These are phyloP conservation scores for Morpho achilles DNA, from an alignment of 2,888 invertebrate genomes.

Conservation along the genomic window DNA sequence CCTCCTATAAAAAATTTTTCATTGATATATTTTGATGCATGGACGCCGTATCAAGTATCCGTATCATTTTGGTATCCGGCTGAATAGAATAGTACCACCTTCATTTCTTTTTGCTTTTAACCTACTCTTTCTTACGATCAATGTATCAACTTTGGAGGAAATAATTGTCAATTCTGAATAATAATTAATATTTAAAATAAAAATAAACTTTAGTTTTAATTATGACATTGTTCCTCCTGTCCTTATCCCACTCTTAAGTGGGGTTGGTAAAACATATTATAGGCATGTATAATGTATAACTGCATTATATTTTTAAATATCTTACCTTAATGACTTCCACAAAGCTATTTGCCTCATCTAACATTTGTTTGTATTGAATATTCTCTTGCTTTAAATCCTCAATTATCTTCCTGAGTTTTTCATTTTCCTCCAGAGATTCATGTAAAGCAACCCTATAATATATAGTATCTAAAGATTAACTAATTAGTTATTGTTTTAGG, in stretches of 20 bases:
- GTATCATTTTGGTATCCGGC: no score
- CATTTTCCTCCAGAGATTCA: constrained; percentile 86
- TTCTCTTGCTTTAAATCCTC: constrained; percentile 82
- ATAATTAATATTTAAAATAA: no score
- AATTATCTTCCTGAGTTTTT: constrained; percentile 70
- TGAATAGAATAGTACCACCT: no score
- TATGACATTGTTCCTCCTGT: not conserved
- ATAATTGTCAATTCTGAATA: no score
- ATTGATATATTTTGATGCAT: no score
- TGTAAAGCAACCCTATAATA: constrained; percentile 80
- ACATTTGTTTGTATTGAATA: constrained; percentile 82
- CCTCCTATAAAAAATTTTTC: constrained; percentile 59
- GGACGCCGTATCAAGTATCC: no score
- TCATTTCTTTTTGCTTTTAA: no score
- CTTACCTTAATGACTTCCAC: constrained; percentile 86
- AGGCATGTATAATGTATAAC: not conserved
- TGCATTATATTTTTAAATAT: not conserved
- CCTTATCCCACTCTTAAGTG: no score
- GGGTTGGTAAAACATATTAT: not conserved
- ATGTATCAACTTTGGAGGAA: no score
- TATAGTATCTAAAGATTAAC: not conserved
- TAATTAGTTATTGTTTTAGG: no score
- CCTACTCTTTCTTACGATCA: no score
- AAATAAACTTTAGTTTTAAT: not conserved
- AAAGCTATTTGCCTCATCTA: constrained; percentile 86